Evolutionary conservation across 2,797 vertebrate genomes (phyloP).

Genomic region (Carduelis carduelis): DNA sequence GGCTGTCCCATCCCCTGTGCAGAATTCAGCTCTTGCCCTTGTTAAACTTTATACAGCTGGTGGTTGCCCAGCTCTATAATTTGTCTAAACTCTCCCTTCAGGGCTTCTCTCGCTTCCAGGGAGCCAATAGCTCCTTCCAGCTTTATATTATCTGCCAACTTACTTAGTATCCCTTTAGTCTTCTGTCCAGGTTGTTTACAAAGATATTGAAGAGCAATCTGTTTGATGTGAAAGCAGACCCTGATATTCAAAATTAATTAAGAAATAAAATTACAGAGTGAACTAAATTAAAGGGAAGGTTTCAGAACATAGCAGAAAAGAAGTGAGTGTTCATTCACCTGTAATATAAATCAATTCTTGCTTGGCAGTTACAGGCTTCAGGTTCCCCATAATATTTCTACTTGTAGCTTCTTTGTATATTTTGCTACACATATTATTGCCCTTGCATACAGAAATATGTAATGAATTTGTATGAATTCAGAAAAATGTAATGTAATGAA

Average conservation of each 20-base stretch:
- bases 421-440: background rate
- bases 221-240: background rate
- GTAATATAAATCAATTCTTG: background rate
- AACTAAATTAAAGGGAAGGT: background rate
- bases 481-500: too few species aligned
- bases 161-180: background rate
- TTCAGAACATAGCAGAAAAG: background rate
- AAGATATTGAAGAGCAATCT: background rate
- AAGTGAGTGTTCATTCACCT: background rate
- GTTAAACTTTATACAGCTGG: fast-evolving
- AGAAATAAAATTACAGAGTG: background rate
- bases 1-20: background rate
- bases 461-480: background rate
- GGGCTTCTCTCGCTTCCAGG: background rate
- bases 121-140: background rate
- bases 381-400: background rate
- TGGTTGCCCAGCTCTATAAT: background rate
- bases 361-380: background rate
- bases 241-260: background rate
- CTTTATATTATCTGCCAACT: background rate
- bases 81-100: background rate
- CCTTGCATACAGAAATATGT: background rate
- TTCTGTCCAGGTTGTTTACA: background rate
- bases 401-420: background rate
- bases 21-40: background rate